These are phyloP conservation scores for Bufo gargarizans DNA, from an alignment of 2,113 vertebrate genomes.

Conservation along the genomic window DNA sequence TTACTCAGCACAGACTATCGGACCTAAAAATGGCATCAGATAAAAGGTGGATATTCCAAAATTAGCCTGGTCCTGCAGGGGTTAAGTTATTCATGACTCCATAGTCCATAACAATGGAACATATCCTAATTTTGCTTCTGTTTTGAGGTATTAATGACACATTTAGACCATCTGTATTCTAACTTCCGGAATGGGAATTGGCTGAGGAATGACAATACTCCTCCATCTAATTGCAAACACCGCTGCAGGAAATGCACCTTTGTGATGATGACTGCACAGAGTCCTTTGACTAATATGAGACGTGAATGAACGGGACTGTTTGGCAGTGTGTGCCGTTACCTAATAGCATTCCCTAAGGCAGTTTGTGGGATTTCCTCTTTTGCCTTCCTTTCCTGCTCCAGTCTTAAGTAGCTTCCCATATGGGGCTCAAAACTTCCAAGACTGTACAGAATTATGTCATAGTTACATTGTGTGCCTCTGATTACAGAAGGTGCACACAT, in stretches of 20 bases:
- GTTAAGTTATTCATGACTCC: not conserved
- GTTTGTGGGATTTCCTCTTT: slow-evolving; percentile 46
- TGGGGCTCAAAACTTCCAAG: slow-evolving; percentile 20
- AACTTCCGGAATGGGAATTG: slow-evolving; percentile 20
- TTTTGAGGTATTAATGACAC: not conserved
- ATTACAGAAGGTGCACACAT: not conserved
- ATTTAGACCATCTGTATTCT: slow-evolving; percentile 7
- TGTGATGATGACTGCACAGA: not conserved
- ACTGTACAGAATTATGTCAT: not conserved
- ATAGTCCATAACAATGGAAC: not conserved
- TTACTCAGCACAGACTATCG: too few species aligned
- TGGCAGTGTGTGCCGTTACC: not conserved
- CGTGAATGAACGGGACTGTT: not conserved
- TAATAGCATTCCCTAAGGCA: slow-evolving; percentile 22
- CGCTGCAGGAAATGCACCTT: slow-evolving; percentile 16
- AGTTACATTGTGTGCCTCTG: not conserved
- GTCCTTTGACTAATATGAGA: not conserved
- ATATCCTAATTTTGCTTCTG: not conserved
- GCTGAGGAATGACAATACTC: not conserved
- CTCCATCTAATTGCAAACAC: not conserved
- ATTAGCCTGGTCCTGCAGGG: not conserved
- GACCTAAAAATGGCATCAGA: not conserved
- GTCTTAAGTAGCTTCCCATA: slow-evolving; percentile 32
- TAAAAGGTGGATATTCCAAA: not conserved
- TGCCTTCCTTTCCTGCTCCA: slow-evolving; percentile 42